Conservation (phyloP, 1,140 invertebrate genomes). For the Lepidurus arcticus region DNA sequence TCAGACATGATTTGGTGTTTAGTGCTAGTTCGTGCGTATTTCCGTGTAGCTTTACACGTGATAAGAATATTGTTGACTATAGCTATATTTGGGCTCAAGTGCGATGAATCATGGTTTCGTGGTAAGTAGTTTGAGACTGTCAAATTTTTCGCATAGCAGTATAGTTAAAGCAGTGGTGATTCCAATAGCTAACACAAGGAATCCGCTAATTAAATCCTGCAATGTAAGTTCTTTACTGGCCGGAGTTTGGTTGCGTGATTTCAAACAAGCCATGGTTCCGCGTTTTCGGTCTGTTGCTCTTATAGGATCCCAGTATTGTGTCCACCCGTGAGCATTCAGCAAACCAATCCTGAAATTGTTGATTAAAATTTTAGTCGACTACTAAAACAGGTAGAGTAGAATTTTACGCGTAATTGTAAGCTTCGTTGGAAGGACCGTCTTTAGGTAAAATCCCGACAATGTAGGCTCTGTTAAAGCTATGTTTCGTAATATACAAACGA, state of each 20-base stretch:
- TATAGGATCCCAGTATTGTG: neutral
- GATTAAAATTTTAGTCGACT: neutral
- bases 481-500: constrained; percentile 10
- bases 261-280: neutral
- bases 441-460: neutral
- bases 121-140: neutral
- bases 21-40: no score
- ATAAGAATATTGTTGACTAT: no score
- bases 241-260: neutral
- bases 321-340: neutral
- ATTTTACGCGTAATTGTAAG: neutral
- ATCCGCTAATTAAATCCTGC: neutral
- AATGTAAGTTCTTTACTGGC: neutral
- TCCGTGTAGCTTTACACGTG: no score
- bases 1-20: no score
- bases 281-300: neutral
- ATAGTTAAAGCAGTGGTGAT: neutral
- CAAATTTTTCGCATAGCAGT: neutral
- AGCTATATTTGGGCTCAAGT: no score
- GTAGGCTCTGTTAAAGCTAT: neutral
- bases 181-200: neutral
- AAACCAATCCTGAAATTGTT: neutral
- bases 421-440: neutral
- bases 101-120: neutral
- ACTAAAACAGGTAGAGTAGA: neutral